These are phyloP conservation scores for Maconellicoccus hirsutus DNA, from an alignment of 1,140 invertebrate genomes.

Conservation along the genomic window DNA sequence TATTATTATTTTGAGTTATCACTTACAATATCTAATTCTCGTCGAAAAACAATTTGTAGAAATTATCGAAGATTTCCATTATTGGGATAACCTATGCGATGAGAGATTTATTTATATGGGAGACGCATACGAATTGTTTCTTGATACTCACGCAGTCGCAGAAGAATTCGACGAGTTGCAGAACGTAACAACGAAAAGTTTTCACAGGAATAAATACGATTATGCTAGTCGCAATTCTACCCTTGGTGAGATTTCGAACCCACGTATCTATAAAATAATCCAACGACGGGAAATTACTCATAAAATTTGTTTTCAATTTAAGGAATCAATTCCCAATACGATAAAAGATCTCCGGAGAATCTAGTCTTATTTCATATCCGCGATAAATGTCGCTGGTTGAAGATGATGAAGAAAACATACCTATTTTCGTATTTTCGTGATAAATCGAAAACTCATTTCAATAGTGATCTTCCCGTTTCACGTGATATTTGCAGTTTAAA, in stretches of 20 bases:
- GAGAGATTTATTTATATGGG: neutral
- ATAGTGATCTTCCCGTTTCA: slow-evolving; percentile 29
- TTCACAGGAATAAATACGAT: neutral
- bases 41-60: neutral
- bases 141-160: neutral
- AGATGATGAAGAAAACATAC: neutral
- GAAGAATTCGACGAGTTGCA: neutral
- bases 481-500: slow-evolving; percentile 48
- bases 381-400: neutral
- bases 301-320: neutral
- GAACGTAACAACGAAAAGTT: neutral
- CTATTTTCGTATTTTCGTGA: neutral
- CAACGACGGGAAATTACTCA: too few relatives aligned
- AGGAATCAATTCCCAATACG: neutral
- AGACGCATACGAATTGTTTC: neutral
- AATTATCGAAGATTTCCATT: neutral
- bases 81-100: neutral
- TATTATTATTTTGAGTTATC: neutral
- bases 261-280: neutral
- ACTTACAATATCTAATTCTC: neutral
- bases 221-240: slow-evolving; percentile 14
- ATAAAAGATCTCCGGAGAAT: slow-evolving; percentile 17
- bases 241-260: neutral
- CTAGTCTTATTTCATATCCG: slow-evolving; percentile 17
- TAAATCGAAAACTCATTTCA: neutral